A percentile compares a stretch with the other conserved stretches of the same genome.
Evolutionary conservation across 2,797 vertebrate genomes (phyloP).

Genomic region (Kryptolebias ocellatus): DNA sequence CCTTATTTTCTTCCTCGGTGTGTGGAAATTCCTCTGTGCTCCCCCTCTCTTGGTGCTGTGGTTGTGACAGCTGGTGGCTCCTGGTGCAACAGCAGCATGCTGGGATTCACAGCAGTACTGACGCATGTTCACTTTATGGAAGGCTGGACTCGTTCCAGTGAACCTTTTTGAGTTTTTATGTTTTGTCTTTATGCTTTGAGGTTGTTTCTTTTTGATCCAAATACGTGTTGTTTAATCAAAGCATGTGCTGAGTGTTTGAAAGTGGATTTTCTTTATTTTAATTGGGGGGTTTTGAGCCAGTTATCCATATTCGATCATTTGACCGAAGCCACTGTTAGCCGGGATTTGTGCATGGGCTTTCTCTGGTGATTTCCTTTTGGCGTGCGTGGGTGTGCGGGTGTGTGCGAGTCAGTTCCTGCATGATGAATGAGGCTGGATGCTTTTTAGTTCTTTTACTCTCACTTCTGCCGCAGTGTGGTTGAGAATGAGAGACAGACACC

Average conservation of each 20-base stretch:
- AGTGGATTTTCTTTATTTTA: slow-evolving; percentile 39
- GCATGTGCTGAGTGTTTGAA: slow-evolving; percentile 63
- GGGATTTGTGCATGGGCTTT: slow-evolving; percentile 76
- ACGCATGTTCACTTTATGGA: slow-evolving; percentile 70
- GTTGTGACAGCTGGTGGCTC: slow-evolving; percentile 74
- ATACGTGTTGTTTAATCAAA: slow-evolving; percentile 22
- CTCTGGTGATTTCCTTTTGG: slow-evolving; percentile 47
- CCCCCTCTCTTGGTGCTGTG: slow-evolving; percentile 55
- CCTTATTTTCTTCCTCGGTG: slow-evolving; percentile 57
- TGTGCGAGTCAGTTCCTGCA: slow-evolving; percentile 61
- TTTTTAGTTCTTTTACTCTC: slow-evolving; percentile 50
- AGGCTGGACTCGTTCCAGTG: slow-evolving; percentile 39
- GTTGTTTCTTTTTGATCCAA: slow-evolving; percentile 40
- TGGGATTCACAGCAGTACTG: slow-evolving; percentile 68
- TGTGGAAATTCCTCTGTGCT: slow-evolving; percentile 60
- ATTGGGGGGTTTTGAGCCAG: slow-evolving; percentile 46
- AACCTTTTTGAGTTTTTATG: slow-evolving; percentile 34
- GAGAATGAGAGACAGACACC: slow-evolving; percentile 64
- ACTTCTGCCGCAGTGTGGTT: slow-evolving; percentile 58
- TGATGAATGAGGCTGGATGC: slow-evolving; percentile 65
- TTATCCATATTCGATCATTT: slow-evolving; percentile 46
- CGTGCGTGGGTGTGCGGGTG: slow-evolving; percentile 22
- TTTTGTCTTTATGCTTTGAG: slow-evolving; percentile 41
- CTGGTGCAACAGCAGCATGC: slow-evolving; percentile 73
- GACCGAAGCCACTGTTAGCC: slow-evolving; percentile 57